phyloP scores from a whole-genome alignment of 2,113 vertebrate genomes.

The Chaenocephalus aceratus region DNA sequence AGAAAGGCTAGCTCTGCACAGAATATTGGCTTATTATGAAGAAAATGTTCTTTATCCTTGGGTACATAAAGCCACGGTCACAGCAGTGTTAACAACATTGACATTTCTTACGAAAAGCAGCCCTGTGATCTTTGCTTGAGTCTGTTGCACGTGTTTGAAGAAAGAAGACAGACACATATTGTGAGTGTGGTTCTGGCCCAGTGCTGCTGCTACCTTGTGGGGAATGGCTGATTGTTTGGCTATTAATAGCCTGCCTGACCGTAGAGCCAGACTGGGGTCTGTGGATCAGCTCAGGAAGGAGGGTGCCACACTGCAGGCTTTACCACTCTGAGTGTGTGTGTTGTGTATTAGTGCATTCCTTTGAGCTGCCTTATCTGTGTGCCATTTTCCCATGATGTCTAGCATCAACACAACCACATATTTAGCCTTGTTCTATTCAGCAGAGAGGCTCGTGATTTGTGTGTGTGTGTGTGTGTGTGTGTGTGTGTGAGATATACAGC shows the following conservation, averaged over 20 bases:
- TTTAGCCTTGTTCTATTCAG: neutral
- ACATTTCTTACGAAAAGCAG: constrained; percentile 32
- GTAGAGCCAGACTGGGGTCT: constrained; percentile 57
- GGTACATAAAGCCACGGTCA: constrained; percentile 6
- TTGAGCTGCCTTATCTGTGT: neutral
- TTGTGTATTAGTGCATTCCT: constrained; percentile 8
- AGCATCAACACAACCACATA: neutral
- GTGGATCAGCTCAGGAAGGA: constrained; percentile 51
- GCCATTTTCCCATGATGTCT: constrained; percentile 21
- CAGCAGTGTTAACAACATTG: neutral
- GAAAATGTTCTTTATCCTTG: neutral
- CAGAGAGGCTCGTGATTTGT: too few species aligned
- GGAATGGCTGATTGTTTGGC: constrained; percentile 73
- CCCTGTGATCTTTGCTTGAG: constrained; percentile 14
- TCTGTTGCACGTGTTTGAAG: neutral
- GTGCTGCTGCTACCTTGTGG: constrained; percentile 55
- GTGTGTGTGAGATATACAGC: neutral
- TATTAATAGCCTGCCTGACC: constrained; percentile 75
- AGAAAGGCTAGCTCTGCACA: neutral
- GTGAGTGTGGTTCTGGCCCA: constrained; percentile 39
- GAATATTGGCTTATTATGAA: neutral
- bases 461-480: too few species aligned
- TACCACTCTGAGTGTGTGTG: constrained; percentile 10
- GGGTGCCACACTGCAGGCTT: constrained; percentile 34
- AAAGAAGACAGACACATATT: neutral